Base-by-base conservation (phyloP, 2,113 vertebrate species). In the Patagioenas fasciata region DNA sequence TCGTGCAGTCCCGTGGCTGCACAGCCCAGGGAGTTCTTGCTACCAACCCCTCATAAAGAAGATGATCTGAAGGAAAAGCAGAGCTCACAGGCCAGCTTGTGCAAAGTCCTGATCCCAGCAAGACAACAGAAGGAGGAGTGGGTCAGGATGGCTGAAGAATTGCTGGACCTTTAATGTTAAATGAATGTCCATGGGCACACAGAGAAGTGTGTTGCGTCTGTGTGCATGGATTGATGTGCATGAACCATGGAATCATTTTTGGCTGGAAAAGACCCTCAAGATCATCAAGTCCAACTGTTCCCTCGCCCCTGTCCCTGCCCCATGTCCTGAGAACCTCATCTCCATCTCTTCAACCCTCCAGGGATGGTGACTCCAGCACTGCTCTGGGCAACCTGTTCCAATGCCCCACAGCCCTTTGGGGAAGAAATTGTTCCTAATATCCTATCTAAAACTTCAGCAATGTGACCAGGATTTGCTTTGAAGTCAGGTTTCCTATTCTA, bases 401-500 rank as follows among this genome's bases (percentile, higher is more conserved):
- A 44, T 44, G 42, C 42, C 42, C 42, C 15, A 44, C 42, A 44
- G 42, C 42, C 42, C 42, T 44, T 44, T 44, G 6, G 42, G 42
- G 42, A 44, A 44, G 42, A 44, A 44, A 18, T 44, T 44, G 6
- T 44, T 44, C 42, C 42, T 44, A 17, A 44, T 44, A 44, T 44
- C 42, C 42, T 17, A 7, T 44, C 42, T 44, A 44, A 44, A 44
- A 15, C 71, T 60, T 48, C 47, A 28, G 15, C 2, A 29, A 6
- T 47, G 26, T 29, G n/a, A 7, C 18, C 10, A 0, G 47, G 74
- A 57, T 66, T 70, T 83, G 31, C 71, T 96, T 93, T 92, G 93
- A 91, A 95, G 87, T 83, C 58, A 36, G 19, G 24, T 73, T 83
- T 96, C 74, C 91, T 62, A 5, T 82, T 85, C 80, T 34, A 31